phyloP scores from a whole-genome alignment of 2,888 invertebrate species.

The Cancer borealis region DNA sequence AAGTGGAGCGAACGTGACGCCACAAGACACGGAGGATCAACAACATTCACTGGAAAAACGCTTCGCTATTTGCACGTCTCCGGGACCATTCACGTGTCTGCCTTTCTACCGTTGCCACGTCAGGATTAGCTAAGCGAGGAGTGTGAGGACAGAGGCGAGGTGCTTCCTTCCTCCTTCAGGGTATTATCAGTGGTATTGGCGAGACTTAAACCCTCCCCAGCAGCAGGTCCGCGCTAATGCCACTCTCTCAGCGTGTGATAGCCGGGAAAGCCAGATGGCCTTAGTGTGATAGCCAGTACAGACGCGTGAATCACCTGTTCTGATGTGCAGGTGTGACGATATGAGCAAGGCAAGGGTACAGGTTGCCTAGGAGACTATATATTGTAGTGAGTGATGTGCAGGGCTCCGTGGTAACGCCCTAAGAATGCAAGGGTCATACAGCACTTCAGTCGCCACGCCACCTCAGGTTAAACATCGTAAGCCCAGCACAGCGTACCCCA shows the following conservation, averaged over 20 bases:
- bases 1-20: conserved; percentile 22
- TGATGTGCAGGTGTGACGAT: not conserved
- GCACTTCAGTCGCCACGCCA: not conserved
- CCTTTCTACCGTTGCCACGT: not conserved
- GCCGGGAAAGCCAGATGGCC: not conserved
- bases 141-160: not conserved
- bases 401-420: no score
- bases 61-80: not conserved
- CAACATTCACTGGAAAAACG: not conserved
- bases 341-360: no score
- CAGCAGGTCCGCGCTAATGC: not conserved
- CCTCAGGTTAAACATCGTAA: not conserved
- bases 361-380: not conserved
- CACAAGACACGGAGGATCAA: not conserved
- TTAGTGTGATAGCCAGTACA: not conserved
- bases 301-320: not conserved
- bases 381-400: not conserved
- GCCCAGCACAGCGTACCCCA: not conserved
- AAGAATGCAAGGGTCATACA: no score
- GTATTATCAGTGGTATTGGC: not conserved
- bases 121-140: not conserved
- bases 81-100: not conserved
- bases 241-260: not conserved
- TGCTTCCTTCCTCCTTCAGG: not conserved
- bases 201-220: not conserved